phyloP scores from a whole-genome alignment of 2,113 vertebrate genomes.

The Orycteropus afer region DNA sequence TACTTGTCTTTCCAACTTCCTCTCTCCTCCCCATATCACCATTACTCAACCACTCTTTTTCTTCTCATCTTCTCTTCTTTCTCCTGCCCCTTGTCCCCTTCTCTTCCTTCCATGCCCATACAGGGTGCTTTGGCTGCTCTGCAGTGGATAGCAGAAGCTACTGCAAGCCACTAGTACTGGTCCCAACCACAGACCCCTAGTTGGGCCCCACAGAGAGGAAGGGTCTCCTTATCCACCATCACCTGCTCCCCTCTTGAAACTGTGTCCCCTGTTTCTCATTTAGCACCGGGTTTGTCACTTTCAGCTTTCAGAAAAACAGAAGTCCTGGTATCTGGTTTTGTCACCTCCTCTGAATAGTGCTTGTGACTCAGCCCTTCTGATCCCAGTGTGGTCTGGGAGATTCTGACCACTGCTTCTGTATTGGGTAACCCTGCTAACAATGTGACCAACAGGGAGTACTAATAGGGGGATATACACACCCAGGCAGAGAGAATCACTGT shows the following conservation, averaged over 20 bases:
- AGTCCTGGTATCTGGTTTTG: not conserved
- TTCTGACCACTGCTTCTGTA: not conserved
- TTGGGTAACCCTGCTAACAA: rapidly evolving
- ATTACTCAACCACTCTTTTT: not conserved
- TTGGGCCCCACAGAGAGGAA: not conserved
- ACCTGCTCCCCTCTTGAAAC: not conserved
- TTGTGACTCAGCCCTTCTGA: not conserved
- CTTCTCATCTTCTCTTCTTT: too few relatives aligned
- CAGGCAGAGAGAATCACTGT: not conserved
- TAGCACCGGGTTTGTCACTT: not conserved
- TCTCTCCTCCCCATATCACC: not conserved
- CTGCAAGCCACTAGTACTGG: not conserved
- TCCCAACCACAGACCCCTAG: not conserved
- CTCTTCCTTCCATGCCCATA: not conserved
- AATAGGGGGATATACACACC: not conserved
- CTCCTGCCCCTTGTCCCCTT: too few relatives aligned
- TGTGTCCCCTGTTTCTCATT: not conserved
- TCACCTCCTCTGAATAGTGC: not conserved
- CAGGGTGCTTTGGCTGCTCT: too few relatives aligned
- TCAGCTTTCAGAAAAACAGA: not conserved
- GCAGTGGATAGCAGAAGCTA: not conserved
- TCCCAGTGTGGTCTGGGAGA: not conserved
- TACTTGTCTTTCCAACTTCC: too few relatives aligned
- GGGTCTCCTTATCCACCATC: not conserved
- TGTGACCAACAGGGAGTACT: not conserved